Base-by-base conservation (phyloP, 2,797 vertebrate species). In the Sebastes kiyomatsui region DNA sequence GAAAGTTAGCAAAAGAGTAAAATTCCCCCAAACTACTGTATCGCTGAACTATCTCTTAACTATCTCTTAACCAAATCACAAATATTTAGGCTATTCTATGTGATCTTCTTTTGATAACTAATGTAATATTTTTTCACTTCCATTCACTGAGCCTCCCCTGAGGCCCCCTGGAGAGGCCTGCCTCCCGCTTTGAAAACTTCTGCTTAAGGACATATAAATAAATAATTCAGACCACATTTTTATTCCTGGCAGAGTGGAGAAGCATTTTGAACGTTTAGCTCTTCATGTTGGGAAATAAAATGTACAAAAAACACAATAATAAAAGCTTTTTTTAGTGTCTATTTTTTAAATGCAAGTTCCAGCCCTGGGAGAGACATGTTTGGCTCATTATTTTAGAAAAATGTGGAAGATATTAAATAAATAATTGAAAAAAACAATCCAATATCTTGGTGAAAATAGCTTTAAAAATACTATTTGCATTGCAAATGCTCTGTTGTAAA, bases 381-480 rank as follows among this genome's bases (percentile, higher is more conserved):
- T 10, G 11, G 23, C 12, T 75, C 14, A 60, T 66, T 66, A 52
- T 18, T 58, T 58, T 49, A 64, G 25, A 4, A 25, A 69, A 33
- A 22, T 58, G n/a, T 9, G 7, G 3, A 27, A 30, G 73, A 35
- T 61, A 25, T 65, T 28, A 30, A 72, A 35, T 75, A 12, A 52
- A 65, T 52, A 4, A 2, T 28, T 22, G 33, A 14, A 25, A 14
- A 20, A 38, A 61, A 59, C 46, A 23, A 30, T 11, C 9, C 20
- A 54, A 22, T 72, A 27, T 54, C 11, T 16, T 20, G 10, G 2
- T 54, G 58, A 68, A 55, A 62, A 46, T 11, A 42, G 25, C 8
- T 56, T 77, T 20, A 62, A 80, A 65, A 64, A 54, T n/a, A n/a
- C 20, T 10, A 54, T 61, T 67, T 67, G 58, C 25, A 58, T 49